A percentile compares a stretch with the other conserved stretches of the same genome.
These are phyloP conservation scores for Chymomyza amoena DNA, from an alignment of 2,888 invertebrate species.

Conservation along the genomic window DNA sequence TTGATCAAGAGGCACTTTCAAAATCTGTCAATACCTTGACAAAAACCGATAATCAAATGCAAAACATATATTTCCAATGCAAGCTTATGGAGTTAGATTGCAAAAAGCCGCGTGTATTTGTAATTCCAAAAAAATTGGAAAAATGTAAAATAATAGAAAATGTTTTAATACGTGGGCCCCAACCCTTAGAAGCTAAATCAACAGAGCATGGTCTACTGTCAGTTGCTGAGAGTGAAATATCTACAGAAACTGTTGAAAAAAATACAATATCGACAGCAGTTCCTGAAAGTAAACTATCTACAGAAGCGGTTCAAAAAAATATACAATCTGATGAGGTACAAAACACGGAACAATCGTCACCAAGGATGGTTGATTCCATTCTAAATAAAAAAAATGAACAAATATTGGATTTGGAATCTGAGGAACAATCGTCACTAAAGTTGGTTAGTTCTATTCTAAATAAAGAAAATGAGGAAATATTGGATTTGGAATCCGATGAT, in stretches of 20 bases:
- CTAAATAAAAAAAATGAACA: too few relatives aligned
- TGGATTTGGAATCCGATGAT: slow-evolving; percentile 51
- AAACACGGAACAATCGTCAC: neutral
- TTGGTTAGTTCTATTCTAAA: neutral
- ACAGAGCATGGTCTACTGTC: neutral
- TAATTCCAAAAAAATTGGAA: slow-evolving; percentile 23
- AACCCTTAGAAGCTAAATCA: neutral
- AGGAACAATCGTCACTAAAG: neutral
- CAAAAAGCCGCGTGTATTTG: slow-evolving; percentile 33
- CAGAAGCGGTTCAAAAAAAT: neutral
- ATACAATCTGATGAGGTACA: neutral
- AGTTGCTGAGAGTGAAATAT: neutral
- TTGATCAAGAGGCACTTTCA: neutral
- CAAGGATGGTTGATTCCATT: too few relatives aligned
- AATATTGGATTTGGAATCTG: too few relatives aligned
- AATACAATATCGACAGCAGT: neutral
- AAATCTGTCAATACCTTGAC: neutral
- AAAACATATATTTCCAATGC: slow-evolving; percentile 29
- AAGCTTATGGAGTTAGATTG: slow-evolving; percentile 26
- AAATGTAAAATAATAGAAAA: slow-evolving; percentile 46
- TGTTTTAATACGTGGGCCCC: slow-evolving; percentile 29
- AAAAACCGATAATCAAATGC: neutral
- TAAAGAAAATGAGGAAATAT: neutral
- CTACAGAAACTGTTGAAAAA: neutral
- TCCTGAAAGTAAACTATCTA: neutral